These are phyloP conservation scores for Panzeria rudis DNA, from an alignment of 2,888 invertebrate species.

Conservation along the genomic window DNA sequence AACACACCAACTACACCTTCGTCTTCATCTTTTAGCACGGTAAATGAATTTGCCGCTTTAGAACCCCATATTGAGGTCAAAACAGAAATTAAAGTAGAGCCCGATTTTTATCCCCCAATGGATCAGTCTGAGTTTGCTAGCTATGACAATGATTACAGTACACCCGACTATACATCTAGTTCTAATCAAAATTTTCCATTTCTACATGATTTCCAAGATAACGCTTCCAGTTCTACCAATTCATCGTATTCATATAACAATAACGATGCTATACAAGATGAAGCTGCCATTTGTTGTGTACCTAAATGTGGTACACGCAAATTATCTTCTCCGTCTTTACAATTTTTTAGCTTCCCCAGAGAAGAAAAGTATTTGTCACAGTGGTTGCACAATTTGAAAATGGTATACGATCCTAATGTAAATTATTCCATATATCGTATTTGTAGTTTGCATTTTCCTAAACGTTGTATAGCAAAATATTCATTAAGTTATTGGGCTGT, in stretches of 20 bases:
- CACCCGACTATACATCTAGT: slow-evolving; percentile 72
- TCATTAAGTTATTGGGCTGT: slow-evolving; percentile 81
- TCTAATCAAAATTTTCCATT: slow-evolving; percentile 60
- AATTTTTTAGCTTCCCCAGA: slow-evolving; percentile 80
- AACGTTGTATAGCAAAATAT: slow-evolving; percentile 81
- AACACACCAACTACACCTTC: slow-evolving; percentile 30
- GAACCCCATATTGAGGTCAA: slow-evolving; percentile 74
- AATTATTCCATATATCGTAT: slow-evolving; percentile 78
- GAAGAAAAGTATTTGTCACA: slow-evolving; percentile 80
- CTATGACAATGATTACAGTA: slow-evolving; percentile 75
- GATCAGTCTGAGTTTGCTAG: slow-evolving; percentile 73
- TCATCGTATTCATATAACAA: slow-evolving; percentile 59
- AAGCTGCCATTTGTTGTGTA: slow-evolving; percentile 78
- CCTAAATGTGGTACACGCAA: slow-evolving; percentile 80
- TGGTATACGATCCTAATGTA: slow-evolving; percentile 77
- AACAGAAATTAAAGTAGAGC: slow-evolving; percentile 77
- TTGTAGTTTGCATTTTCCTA: slow-evolving; percentile 81
- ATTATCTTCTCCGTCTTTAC: slow-evolving; percentile 79
- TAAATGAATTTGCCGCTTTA: slow-evolving; percentile 52
- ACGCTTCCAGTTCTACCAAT: slow-evolving; percentile 66
- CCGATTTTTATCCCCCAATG: slow-evolving; percentile 71
- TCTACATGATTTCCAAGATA: slow-evolving; percentile 67
- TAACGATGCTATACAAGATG: slow-evolving; percentile 72
- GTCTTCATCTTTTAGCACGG: slow-evolving; percentile 3
- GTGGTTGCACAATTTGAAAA: slow-evolving; percentile 81